Conservation (phyloP, 2,797 vertebrate species). For the Amphiprion clarkii region DNA sequence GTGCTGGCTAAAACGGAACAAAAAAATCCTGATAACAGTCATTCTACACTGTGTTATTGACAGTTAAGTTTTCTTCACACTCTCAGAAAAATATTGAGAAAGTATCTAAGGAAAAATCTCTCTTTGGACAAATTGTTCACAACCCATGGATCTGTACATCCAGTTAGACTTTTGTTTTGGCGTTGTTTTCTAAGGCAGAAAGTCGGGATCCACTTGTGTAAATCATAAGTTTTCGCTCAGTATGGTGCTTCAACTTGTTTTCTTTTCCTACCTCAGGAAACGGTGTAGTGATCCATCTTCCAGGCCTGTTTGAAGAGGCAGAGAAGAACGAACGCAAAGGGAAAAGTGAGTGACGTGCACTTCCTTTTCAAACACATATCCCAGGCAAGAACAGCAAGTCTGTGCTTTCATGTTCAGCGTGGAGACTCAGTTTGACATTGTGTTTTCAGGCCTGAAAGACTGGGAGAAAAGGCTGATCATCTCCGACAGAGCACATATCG, state of each 20-base stretch:
- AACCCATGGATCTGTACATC: neutral
- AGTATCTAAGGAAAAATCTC: neutral
- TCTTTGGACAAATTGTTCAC: too few relatives aligned
- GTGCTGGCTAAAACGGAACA: too few relatives aligned
- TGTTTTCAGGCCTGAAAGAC: constrained; percentile 91
- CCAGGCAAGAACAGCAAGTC: neutral
- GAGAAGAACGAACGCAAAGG: constrained; percentile 96
- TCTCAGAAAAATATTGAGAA: neutral
- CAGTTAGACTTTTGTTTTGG: neutral
- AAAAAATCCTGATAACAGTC: too few relatives aligned
- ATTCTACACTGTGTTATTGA: too few relatives aligned
- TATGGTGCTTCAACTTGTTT: neutral
- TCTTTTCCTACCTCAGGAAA: constrained; percentile 86
- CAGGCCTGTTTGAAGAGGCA: constrained; percentile 97
- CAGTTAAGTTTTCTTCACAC: neutral
- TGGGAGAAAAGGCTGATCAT: constrained; percentile 97
- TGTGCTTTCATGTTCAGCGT: neutral
- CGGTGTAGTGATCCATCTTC: constrained; percentile 97
- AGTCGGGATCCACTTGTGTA: neutral
- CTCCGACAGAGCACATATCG: constrained; percentile 98
- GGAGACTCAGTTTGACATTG: constrained; percentile 7
- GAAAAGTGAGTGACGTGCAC: constrained; percentile 86
- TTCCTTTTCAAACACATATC: neutral
- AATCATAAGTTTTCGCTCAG: neutral
- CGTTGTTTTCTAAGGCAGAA: neutral